These are phyloP conservation scores for Potamarius usumacintae DNA, from an alignment of 2,113 vertebrate species.

Conservation along the genomic window DNA sequence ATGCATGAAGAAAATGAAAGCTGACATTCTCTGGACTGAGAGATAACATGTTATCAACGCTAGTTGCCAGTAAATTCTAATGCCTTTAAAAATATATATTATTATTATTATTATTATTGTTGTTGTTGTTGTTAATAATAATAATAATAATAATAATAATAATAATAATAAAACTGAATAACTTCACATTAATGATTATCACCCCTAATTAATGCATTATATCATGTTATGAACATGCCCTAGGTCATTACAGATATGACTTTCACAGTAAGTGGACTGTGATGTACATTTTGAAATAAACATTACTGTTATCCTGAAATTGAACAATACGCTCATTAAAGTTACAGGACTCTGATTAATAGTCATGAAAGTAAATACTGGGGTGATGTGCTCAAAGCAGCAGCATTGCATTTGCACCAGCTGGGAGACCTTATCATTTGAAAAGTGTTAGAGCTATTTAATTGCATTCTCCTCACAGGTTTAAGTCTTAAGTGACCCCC, in stretches of 20 bases:
- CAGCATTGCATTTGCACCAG: slow-evolving; percentile 35
- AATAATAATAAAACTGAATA: no score
- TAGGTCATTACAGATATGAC: neutral
- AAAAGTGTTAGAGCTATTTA: slow-evolving; percentile 56
- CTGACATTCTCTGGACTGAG: neutral
- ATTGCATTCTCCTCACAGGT: slow-evolving; percentile 58
- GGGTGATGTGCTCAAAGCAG: slow-evolving; percentile 23
- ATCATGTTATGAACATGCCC: neutral
- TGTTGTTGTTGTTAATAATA: no score
- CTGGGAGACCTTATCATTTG: slow-evolving; percentile 62
- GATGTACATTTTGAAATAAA: neutral
- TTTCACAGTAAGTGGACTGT: neutral
- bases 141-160: no score
- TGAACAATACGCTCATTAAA: neutral
- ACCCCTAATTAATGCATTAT: neutral
- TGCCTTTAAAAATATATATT: no score
- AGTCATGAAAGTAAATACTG: neutral
- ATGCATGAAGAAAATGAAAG: neutral
- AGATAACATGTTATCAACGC: neutral
- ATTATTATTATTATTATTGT: no score
- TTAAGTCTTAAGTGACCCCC: slow-evolving; percentile 53
- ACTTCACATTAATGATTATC: neutral
- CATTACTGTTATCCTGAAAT: neutral
- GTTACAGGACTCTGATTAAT: neutral
- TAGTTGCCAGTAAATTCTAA: no score